Percentiles rank a stretch among this genome's conserved stretches.
Conservation (phyloP, 1,140 invertebrate genomes). For the Mizuhopecten yessoensis region DNA sequence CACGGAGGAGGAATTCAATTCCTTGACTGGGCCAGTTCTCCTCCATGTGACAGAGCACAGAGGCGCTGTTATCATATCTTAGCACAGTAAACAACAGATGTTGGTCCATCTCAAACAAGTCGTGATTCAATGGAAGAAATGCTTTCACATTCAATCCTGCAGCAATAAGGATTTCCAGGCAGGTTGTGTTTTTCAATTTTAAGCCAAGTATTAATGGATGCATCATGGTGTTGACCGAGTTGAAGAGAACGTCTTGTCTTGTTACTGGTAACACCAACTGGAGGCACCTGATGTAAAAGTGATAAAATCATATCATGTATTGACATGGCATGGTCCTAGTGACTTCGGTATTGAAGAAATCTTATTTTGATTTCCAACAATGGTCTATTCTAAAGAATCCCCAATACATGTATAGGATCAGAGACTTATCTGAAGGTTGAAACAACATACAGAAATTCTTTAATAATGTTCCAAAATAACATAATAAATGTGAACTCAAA, state of each 20-base stretch:
- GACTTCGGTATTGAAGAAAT: too few species aligned
- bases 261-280: constrained; percentile 72
- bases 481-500: too few species aligned
- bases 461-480: too few species aligned
- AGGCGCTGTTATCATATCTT: constrained; percentile 60
- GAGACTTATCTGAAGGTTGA: too few species aligned
- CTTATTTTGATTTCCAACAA: too few species aligned
- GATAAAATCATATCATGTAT: constrained; percentile 28
- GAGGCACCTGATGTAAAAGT: constrained; percentile 69
- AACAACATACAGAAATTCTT: too few species aligned
- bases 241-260: constrained; percentile 62
- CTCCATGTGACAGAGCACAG: constrained; percentile 68
- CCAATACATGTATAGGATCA: too few species aligned
- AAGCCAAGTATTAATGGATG: constrained; percentile 69
- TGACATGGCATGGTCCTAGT: too few species aligned
- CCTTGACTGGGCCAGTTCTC: constrained; percentile 59
- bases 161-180: constrained; percentile 64
- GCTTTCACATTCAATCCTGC: constrained; percentile 61
- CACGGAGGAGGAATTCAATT: constrained; percentile 65
- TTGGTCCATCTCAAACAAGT: constrained; percentile 54
- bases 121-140: constrained; percentile 56
- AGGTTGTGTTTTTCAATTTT: constrained; percentile 63
- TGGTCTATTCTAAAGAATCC: too few species aligned
- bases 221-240: constrained; percentile 65
- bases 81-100: constrained; percentile 51